Base-by-base conservation (phyloP, 1,140 invertebrate species). In the Danaus melanippus region DNA sequence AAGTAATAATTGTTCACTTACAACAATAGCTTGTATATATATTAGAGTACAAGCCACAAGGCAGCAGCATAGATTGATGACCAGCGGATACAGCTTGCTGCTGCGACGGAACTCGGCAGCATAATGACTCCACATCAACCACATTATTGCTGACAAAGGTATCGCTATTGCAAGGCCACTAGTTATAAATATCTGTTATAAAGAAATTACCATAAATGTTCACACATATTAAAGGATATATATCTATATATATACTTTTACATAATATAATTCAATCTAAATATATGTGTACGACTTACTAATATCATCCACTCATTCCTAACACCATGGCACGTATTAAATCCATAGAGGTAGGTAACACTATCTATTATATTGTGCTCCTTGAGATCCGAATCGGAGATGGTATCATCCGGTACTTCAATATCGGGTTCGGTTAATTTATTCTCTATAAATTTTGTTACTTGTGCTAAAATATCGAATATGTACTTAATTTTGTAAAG, bases 361-460 rank as follows among this genome's bases (percentile, higher is more conserved):
- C 86, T 87, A 43, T 88, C 87, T 7, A 88, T 88, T 11, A 86
- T 79, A 51, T 87, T 86, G 11, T 86, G 79, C 50, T 87, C 87
- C 17, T 78, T 82, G 0, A 88, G 66, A 62, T 88, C 87, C 9
- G 71, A 76, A 54, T 87, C 85, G 5, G 84, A 81, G 32, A 88
- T 60, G 0, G 81, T 84, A 55, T 87, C 79, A 55, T 86, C 83
- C 9, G 87, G 85, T 1, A 87, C 51, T 32, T 87, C 86, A 0
- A 84, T 61, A 15, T 87, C 84, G 4, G 69, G 56, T 15, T 86
- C 75, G 9, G 71, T 17, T 10, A 75, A 56, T 57, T 77, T 81
- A 17, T 62, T 75, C 44, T 79, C 77, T 11, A 56, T 46, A 9
- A 62, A 58, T 61, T 79, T 79, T 52, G 46, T 74, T 59, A 67